Evolutionary conservation across 2,797 vertebrate genomes (phyloP).

Genomic region (Pachyuromys duprasi): DNA sequence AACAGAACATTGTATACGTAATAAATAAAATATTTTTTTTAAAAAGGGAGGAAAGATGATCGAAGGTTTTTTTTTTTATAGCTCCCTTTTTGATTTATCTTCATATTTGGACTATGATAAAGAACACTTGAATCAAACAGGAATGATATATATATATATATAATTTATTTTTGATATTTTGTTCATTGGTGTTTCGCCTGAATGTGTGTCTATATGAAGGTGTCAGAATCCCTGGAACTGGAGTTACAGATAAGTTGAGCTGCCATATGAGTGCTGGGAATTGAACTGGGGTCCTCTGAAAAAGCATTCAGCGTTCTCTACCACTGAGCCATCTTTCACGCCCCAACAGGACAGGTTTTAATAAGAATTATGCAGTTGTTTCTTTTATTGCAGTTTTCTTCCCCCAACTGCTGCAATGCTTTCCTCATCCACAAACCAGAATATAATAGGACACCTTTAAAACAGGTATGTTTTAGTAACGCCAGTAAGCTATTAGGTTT

Average conservation of each 20-base stretch:
- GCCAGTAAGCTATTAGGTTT: not conserved
- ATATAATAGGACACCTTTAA: conserved; percentile 23
- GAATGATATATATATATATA: not conserved
- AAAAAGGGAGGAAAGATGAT: not conserved
- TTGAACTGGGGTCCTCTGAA: not conserved
- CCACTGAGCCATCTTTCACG: not conserved
- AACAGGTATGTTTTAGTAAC: not conserved
- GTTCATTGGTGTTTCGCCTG: not conserved
- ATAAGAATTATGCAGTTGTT: conserved; percentile 10
- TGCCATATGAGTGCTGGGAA: not conserved
- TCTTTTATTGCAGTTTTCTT: conserved; percentile 18
- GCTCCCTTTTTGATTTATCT: not conserved
- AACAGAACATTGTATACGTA: too few species aligned
- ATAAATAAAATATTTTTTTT: too few species aligned
- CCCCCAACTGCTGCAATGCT: not conserved
- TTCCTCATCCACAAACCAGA: not conserved
- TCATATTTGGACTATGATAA: conserved; percentile 32
- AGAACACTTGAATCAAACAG: not conserved
- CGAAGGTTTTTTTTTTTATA: not conserved
- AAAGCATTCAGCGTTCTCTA: not conserved
- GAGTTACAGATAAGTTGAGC: not conserved
- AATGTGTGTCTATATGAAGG: not conserved
- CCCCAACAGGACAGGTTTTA: not conserved
- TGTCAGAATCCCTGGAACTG: not conserved
- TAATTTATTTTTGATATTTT: not conserved